phyloP scores from a whole-genome alignment of 1,140 invertebrate species.

The Lasioglossum baleicum region DNA sequence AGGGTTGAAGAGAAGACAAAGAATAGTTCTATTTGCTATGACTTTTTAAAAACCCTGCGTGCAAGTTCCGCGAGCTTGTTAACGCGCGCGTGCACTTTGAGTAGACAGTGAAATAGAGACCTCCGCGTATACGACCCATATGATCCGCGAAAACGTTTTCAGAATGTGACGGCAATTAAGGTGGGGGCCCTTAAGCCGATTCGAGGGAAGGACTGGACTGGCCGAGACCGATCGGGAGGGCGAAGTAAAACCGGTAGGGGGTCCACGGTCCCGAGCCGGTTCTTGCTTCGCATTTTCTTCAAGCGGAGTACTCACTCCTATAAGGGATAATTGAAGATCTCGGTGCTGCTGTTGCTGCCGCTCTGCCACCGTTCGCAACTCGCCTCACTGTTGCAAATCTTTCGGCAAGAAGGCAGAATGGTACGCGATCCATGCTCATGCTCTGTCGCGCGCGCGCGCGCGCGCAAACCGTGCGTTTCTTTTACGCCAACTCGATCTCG shows the following conservation, averaged over 20 bases:
- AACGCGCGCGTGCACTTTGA: too few species aligned
- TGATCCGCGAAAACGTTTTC: conserved; percentile 62
- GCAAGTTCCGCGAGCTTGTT: too few species aligned
- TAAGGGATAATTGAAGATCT: conserved; percentile 66
- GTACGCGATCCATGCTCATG: not conserved
- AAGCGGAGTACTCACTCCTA: conserved; percentile 56
- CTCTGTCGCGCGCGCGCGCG: too few species aligned
- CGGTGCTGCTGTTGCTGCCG: conserved; percentile 24
- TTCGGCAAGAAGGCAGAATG: conserved; percentile 30
- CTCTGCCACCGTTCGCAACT: conserved; percentile 1
- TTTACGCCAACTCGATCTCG: not conserved
- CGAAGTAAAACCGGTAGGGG: conserved; percentile 75
- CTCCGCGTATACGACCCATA: not conserved
- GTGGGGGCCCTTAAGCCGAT: conserved; percentile 61
- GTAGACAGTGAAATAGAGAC: too few species aligned
- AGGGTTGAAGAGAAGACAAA: too few species aligned
- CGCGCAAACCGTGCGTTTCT: not conserved
- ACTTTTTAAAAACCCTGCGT: too few species aligned
- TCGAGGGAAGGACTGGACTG: conserved; percentile 58
- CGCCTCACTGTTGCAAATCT: conserved; percentile 54
- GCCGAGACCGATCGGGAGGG: conserved; percentile 58
- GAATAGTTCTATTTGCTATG: too few species aligned
- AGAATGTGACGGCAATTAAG: conserved; percentile 64
- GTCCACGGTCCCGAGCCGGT: conserved; percentile 74
- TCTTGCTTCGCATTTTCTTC: conserved; percentile 73